Evolutionary conservation across 2,797 vertebrate species (phyloP).

Genomic region (Emys orbicularis): DNA sequence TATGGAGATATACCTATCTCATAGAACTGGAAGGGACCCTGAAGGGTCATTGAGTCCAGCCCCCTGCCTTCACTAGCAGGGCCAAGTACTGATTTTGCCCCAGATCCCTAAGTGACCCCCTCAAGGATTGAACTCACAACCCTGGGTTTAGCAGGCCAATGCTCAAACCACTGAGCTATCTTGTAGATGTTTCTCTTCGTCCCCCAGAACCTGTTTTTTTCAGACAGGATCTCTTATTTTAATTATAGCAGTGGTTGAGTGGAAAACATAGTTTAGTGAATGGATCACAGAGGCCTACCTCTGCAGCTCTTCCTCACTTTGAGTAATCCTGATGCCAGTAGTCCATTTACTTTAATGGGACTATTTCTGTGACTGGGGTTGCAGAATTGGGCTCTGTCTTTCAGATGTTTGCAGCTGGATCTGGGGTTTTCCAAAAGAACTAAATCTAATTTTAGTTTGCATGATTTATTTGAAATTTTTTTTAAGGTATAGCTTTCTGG

Average conservation of each 20-base stretch:
- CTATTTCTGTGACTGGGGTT: not conserved
- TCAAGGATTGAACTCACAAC: no score
- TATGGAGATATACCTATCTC: no score
- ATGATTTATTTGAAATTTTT: constrained; percentile 4
- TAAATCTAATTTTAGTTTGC: constrained; percentile 28
- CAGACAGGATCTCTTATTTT: constrained; percentile 22
- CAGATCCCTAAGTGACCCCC: no score
- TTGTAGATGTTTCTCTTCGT: not conserved
- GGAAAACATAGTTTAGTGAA: constrained; percentile 16
- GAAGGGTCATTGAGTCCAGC: no score
- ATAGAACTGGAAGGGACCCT: no score
- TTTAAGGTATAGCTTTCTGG: not conserved
- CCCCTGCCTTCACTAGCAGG: no score
- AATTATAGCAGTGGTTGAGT: not conserved
- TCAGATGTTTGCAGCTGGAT: not conserved
- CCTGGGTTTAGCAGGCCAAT: no score
- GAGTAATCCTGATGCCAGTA: not conserved
- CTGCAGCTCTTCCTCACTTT: constrained; percentile 18
- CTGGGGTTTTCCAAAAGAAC: constrained; percentile 44
- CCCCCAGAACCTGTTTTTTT: constrained; percentile 30
- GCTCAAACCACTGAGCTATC: no score
- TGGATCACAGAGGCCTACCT: not conserved
- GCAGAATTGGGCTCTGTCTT: not conserved
- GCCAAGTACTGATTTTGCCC: no score
- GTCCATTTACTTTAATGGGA: constrained; percentile 12